These are phyloP conservation scores for Poeciliopsis presidionis DNA, from an alignment of 2,797 vertebrate species.

Conservation along the genomic window DNA sequence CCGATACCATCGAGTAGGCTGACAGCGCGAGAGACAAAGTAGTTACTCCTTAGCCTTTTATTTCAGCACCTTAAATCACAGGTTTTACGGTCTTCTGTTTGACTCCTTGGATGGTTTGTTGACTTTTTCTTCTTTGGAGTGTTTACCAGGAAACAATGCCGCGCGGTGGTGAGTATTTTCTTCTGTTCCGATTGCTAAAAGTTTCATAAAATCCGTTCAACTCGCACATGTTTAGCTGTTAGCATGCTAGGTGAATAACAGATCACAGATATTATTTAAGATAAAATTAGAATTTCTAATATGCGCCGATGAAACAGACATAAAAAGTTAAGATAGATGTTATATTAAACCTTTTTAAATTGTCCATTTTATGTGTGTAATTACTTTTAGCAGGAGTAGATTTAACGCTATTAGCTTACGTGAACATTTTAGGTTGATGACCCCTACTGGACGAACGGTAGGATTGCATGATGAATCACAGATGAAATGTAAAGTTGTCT, in stretches of 20 bases:
- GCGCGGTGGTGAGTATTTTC: slow-evolving; percentile 78
- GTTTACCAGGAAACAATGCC: slow-evolving; percentile 71
- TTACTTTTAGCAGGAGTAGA: neutral
- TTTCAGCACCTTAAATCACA: slow-evolving; percentile 23
- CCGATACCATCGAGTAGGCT: neutral
- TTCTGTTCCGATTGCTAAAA: slow-evolving; percentile 37
- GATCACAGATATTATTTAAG: neutral
- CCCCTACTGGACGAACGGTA: neutral
- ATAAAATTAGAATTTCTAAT: neutral
- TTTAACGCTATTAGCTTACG: neutral
- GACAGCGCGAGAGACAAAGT: slow-evolving; percentile 59
- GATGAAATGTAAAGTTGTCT: neutral
- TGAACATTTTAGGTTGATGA: neutral
- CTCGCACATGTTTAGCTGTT: slow-evolving; percentile 58
- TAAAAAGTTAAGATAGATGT: neutral
- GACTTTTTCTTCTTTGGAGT: neutral
- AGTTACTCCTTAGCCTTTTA: slow-evolving; percentile 31
- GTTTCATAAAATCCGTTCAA: slow-evolving; percentile 21
- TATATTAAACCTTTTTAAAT: neutral
- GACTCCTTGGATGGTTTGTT: neutral
- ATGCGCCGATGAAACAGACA: neutral
- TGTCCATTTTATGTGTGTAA: neutral
- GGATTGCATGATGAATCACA: neutral
- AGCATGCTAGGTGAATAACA: slow-evolving; percentile 65
- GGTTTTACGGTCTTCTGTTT: neutral